Base-by-base conservation (phyloP, 1,140 invertebrate genomes). In the Radopholus similis region DNA sequence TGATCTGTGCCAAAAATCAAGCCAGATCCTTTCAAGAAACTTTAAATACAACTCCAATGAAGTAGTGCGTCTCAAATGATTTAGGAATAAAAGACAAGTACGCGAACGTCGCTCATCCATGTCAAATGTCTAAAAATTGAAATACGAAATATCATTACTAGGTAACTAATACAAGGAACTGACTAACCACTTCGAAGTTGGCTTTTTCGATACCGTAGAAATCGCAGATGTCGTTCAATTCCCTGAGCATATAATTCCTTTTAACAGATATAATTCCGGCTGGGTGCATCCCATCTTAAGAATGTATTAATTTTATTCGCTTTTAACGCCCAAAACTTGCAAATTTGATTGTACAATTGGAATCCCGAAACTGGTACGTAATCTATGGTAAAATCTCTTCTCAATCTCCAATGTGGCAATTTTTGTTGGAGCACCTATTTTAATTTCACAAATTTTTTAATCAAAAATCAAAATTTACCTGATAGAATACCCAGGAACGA, bases 401-500 rank as follows among this genome's bases (percentile, higher is more conserved):
- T 42, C 23, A 34, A 42, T 9, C 21, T 62, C 59, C 59, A 62
- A 23, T 62, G 23, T 1, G 40, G 59, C 28, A 62, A 47, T 62
- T 62, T 62, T 26, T 62, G 35, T 26, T 49, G 40, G 21, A 62
- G 49, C 23, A 30, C 40, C 59, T 62, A 28, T 26, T 47, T 47
- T 15, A 47, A 18, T 60, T 21, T 42, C 32, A 28, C 11, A 15
- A 35, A 38, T 18, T 23, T 42, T 3, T 15, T 35, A 60, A 38
- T 42, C n/a, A 40, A 30, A 59, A 4, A 42, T 40, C 35, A 11
- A 40, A 2, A 26, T 47, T 62, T 47, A 62, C 59, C 8, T 62
- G 42, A 18, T 47, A 62, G 13, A 62, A 62, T 2, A 62, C 49
- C 59, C 59, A 62, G 47, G 59, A 62, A 62, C 49, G 42, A n/a